Evolutionary conservation across 2,797 vertebrate genomes (phyloP).

Genomic region (Mormyrus proboscirostris): DNA sequence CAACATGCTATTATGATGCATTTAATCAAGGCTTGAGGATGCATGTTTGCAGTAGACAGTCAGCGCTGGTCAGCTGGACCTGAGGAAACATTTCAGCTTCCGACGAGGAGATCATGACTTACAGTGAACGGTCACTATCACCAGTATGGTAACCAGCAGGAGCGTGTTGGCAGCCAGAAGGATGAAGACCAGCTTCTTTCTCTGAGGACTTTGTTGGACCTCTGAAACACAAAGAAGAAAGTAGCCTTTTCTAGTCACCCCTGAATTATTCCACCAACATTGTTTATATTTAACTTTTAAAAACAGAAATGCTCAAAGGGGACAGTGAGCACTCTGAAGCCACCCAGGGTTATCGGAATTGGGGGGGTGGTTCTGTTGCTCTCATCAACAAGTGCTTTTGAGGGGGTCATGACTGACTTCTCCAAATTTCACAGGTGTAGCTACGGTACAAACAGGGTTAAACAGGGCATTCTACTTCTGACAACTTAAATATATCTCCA

Average conservation of each 20-base stretch:
- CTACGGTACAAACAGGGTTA: no score
- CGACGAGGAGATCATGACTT: background rate
- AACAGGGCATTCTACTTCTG: no score
- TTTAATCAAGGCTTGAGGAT: background rate
- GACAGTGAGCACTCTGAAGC: background rate
- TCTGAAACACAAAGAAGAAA: background rate
- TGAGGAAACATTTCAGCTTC: background rate
- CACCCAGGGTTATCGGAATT: no score
- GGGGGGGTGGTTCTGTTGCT: no score
- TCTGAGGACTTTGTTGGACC: background rate
- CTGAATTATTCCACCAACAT: background rate
- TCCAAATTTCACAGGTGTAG: no score
- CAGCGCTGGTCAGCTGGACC: background rate
- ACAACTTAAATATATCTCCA: no score
- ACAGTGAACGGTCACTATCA: conserved; percentile 8
- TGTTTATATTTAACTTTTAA: background rate
- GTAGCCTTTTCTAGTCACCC: background rate
- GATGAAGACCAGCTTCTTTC: background rate
- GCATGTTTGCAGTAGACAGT: background rate
- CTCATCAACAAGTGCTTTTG: no score
- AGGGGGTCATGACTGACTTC: no score
- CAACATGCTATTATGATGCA: background rate
- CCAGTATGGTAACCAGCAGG: background rate
- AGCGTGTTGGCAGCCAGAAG: background rate
- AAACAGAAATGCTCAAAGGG: background rate